Evolutionary conservation across 2,113 vertebrate species (phyloP), one percentile per base, ranked within the genome.

Genomic region (Dinomys branickii): DNA sequence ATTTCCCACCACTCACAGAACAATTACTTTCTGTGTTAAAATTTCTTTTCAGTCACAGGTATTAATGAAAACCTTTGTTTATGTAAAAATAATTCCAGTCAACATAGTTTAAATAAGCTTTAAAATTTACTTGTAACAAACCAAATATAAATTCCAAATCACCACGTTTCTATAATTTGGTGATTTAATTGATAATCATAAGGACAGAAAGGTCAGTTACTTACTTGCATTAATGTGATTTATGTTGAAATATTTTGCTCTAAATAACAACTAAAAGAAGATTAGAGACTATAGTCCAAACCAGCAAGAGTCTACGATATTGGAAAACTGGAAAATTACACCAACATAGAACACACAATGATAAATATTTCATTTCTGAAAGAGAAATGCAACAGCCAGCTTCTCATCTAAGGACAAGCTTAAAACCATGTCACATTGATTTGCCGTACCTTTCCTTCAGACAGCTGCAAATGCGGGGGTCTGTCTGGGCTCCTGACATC

Each of bases 361-460:
- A 88, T 63, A 86, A 56, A 93, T 59, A 75, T 22, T 35, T 85
- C 35, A 89, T n/a, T 73, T 59, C 56, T 97, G 65, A 95, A 94
- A 78, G 10, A 83, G 67, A 59, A 54, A 77, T 41, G 3, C 33
- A 91, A 59, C 41, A 65, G 38, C 87, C 1, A 69, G 59, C 26
- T 83, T 92, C 77, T 77, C 9, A 1, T n/a, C 26, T 30, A 56
- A 81, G 52, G 1, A 80, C 26, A 67, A 8, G 44, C 41, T 90
- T 28, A 67, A 44, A 26, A 67, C n/a, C 20, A 3, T 10, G 1
- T 7, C 71, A 65, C 50, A 24, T 19, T 91, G 4, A 86, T 77
- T 38, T 67, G 80, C 91, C 98, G 94, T 99, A 99, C 99, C 99
- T 99, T 99, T 98, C 98, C 98, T 98, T 99, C 99, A 95, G 97